Evolutionary conservation across 2,888 invertebrate species (phyloP).

Genomic region (Anaspis maculata): DNA sequence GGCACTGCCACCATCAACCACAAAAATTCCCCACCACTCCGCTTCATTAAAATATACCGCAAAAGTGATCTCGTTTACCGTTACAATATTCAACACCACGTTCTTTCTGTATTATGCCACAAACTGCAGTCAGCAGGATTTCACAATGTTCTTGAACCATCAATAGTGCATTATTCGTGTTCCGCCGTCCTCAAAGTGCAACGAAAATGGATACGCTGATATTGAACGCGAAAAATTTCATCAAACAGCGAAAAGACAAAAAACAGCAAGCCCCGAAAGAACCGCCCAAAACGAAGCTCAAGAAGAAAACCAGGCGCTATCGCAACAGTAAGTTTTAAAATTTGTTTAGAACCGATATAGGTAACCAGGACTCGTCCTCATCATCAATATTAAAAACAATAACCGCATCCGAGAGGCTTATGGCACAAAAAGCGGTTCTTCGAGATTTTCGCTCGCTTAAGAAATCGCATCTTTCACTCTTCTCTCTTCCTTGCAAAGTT

Average conservation of each 20-base stretch:
- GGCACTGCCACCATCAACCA: not conserved
- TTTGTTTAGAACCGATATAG: not conserved
- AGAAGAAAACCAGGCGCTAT: constrained; percentile 22
- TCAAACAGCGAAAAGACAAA: constrained; percentile 21
- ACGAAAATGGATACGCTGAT: constrained; percentile 27
- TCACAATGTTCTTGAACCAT: too few species aligned
- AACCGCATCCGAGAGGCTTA: too few species aligned
- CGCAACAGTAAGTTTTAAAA: constrained; percentile 27
- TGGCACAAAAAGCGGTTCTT: too few species aligned
- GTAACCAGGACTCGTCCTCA: not conserved
- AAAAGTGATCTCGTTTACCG: constrained; percentile 21
- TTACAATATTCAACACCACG: constrained; percentile 16
- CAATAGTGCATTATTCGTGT: not conserved
- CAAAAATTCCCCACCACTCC: constrained; percentile 1
- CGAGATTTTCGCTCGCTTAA: constrained; percentile 1
- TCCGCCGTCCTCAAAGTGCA: not conserved
- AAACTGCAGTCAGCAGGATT: too few species aligned
- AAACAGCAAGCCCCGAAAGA: not conserved
- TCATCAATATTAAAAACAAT: too few species aligned
- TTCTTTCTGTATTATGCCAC: constrained; percentile 3
- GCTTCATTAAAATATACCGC: constrained; percentile 5
- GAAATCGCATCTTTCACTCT: constrained; percentile 10
- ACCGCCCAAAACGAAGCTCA: constrained; percentile 18
- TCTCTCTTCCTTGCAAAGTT: constrained; percentile 5
- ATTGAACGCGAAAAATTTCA: constrained; percentile 31